These are phyloP conservation scores for Zonitis immaculata DNA, from an alignment of 2,888 invertebrate genomes.

Conservation along the genomic window DNA sequence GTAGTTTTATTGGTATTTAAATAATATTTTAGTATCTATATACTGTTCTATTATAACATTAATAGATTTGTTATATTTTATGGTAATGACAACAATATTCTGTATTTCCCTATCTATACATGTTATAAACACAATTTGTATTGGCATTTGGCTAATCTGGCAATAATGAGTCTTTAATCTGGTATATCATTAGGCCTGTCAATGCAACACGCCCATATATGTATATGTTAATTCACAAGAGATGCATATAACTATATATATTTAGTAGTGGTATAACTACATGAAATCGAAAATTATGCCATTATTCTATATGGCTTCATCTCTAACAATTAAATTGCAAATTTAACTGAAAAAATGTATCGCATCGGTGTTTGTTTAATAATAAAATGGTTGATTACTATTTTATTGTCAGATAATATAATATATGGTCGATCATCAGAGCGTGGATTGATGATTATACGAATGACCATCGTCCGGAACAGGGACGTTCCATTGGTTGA, in stretches of 20 bases:
- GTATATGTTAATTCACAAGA: background rate
- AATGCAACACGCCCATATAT: background rate
- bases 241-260: background rate
- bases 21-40: background rate
- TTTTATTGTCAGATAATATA: no score
- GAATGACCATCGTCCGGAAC: conserved; percentile 29
- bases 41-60: background rate
- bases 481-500: conserved; percentile 31
- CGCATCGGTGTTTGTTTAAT: conserved; percentile 26
- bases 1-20: no score
- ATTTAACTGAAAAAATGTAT: no score
- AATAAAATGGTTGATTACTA: conserved; percentile 37
- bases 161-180: conserved; percentile 32
- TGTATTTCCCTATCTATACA: background rate
- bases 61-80: background rate
- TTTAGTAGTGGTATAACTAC: no score
- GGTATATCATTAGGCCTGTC: conserved; percentile 25
- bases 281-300: background rate
- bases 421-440: conserved; percentile 30
- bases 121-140: conserved; percentile 10
- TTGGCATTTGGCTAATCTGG: conserved; percentile 25
- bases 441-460: conserved; percentile 39
- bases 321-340: no score
- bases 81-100: background rate
- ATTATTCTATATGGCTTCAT: no score